A percentile compares a stretch with the other conserved stretches of the same genome.
These are phyloP conservation scores for Dromaius novaehollandiae DNA, from an alignment of 2,113 vertebrate species.

Conservation along the genomic window DNA sequence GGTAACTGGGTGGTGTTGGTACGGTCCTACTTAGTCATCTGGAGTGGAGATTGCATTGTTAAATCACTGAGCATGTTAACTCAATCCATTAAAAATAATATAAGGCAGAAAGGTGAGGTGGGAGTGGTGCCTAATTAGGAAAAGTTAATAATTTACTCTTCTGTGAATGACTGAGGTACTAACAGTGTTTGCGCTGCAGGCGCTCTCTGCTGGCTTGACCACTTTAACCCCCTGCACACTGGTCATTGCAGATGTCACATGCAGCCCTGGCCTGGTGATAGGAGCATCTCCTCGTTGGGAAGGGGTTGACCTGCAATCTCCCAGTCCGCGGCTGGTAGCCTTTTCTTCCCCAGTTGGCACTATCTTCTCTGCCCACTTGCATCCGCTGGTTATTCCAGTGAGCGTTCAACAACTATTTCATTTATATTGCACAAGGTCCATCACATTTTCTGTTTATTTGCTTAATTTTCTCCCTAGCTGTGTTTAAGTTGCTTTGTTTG, in stretches of 20 bases:
- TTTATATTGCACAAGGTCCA: not conserved
- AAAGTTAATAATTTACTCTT: conserved; percentile 45
- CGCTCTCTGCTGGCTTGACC: not conserved
- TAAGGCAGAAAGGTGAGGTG: not conserved
- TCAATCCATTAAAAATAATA: not conserved
- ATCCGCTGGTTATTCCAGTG: not conserved
- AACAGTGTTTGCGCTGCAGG: not conserved
- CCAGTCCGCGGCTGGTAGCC: not conserved
- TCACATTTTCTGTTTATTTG: not conserved
- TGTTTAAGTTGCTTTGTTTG: not conserved
- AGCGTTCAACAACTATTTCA: not conserved
- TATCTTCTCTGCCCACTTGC: rapidly evolving
- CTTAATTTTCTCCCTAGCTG: not conserved
- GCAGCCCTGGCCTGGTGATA: rapidly evolving
- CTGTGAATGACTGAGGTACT: not conserved
- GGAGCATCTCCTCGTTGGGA: not conserved
- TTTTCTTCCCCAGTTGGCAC: not conserved
- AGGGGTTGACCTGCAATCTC: not conserved
- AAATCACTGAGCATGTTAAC: rapidly evolving
- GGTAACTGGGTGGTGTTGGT: not conserved
- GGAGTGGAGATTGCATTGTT: conserved; percentile 16
- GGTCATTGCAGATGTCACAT: not conserved
- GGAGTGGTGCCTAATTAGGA: conserved; percentile 36
- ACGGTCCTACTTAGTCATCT: not conserved
- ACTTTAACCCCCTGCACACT: not conserved